These are phyloP conservation scores for Tuberolachnus salignus DNA, from an alignment of 2,888 invertebrate genomes.

Conservation along the genomic window DNA sequence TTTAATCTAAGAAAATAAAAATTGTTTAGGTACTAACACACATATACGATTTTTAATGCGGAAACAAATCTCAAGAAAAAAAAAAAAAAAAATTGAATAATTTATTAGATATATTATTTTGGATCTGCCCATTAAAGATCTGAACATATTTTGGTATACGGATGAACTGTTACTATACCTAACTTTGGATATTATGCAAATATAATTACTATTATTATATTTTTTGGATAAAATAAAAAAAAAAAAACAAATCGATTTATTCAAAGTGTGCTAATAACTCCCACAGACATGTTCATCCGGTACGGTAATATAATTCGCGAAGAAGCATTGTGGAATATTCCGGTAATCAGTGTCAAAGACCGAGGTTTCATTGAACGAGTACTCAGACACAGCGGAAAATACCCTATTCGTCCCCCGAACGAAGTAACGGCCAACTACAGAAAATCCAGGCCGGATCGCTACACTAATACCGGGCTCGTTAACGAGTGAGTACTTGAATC, in stretches of 20 bases:
- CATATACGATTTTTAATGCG: too few relatives aligned
- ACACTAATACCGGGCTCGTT: constrained; percentile 80
- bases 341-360: constrained; percentile 76
- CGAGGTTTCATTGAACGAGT: constrained; percentile 77
- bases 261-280: constrained; percentile 6
- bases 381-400: constrained; percentile 74
- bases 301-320: constrained; percentile 81
- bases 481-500: constrained; percentile 73
- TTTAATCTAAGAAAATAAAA: too few relatives aligned
- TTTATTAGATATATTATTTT: too few relatives aligned
- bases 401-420: constrained; percentile 81
- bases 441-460: constrained; percentile 75
- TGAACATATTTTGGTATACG: too few relatives aligned
- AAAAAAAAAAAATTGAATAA: too few relatives aligned
- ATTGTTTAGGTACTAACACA: too few relatives aligned
- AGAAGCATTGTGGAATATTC: constrained; percentile 75
- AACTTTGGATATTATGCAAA: neutral
- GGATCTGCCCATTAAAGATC: too few relatives aligned
- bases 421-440: constrained; percentile 81
- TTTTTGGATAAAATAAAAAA: neutral
- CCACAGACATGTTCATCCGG: constrained; percentile 70
- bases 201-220: too few relatives aligned
- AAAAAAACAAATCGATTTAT: neutral
- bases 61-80: too few relatives aligned
- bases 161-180: neutral